Conservation (phyloP, 2,113 vertebrate species). For the Montifringilla adamsi region DNA sequence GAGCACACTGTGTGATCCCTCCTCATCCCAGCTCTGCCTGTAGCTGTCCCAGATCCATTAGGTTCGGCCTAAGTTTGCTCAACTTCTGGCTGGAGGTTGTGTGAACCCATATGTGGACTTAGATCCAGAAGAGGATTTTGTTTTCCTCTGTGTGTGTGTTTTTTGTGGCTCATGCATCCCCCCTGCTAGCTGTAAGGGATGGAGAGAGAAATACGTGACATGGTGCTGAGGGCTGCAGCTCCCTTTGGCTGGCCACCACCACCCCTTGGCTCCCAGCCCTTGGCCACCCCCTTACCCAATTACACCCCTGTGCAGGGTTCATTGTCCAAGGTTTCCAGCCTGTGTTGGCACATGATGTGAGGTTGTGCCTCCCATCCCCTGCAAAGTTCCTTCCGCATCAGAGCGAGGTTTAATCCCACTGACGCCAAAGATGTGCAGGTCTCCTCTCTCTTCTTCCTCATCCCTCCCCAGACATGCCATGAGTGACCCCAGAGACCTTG, state of each 20-base stretch:
- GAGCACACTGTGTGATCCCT: neutral
- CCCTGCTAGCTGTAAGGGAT: neutral
- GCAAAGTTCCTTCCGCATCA: neutral
- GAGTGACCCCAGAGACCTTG: fast-evolving
- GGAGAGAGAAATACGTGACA: neutral
- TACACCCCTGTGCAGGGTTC: neutral
- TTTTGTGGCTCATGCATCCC: neutral
- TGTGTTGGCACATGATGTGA: fast-evolving
- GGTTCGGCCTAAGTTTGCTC: neutral
- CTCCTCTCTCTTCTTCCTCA: neutral
- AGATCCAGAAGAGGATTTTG: neutral
- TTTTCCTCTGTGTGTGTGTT: neutral
- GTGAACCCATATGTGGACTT: neutral
- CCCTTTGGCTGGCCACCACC: fast-evolving
- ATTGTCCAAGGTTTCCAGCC: fast-evolving
- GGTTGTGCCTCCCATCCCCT: neutral
- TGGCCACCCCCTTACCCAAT: neutral
- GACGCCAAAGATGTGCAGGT: neutral
- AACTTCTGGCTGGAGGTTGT: neutral
- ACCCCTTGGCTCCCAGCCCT: neutral
- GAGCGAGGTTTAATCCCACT: neutral
- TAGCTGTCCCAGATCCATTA: neutral
- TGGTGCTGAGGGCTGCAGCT: neutral
- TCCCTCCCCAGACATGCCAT: neutral
- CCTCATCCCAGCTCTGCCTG: neutral